Percentiles rank a stretch among this genome's conserved stretches.
These are phyloP conservation scores for Fopius arisanus DNA, from an alignment of 1,140 invertebrate genomes.

Conservation along the genomic window DNA sequence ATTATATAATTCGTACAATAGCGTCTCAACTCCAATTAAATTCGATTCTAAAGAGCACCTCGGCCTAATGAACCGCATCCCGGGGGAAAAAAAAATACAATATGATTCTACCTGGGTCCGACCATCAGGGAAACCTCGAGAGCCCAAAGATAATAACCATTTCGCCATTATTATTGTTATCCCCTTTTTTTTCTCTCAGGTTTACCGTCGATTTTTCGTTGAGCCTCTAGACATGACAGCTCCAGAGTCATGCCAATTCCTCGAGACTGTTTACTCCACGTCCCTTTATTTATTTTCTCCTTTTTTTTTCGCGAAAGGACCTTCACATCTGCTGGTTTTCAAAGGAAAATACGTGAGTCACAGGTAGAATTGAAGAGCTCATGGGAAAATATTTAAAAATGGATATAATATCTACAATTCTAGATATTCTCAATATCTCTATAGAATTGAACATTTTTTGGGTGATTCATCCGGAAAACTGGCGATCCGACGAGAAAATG, in stretches of 20 bases:
- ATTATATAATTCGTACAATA: no score
- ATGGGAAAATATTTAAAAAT: no score
- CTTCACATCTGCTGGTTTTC: neutral
- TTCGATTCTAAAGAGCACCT: no score
- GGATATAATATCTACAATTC: no score
- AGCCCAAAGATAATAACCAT: conserved; percentile 1
- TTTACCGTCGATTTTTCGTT: neutral
- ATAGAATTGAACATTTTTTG: no score
- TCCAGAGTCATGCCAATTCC: neutral
- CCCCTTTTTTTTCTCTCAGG: neutral
- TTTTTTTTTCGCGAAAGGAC: neutral
- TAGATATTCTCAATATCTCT: no score
- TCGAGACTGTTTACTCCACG: conserved; percentile 5
- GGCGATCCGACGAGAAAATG: no score
- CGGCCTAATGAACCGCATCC: no score
- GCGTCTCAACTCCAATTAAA: no score
- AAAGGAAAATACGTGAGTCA: conserved; percentile 20
- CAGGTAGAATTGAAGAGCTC: conserved; percentile 7
- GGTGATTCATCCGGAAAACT: no score
- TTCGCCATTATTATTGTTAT: conserved; percentile 11
- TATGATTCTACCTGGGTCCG: neutral
- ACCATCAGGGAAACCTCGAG: neutral
- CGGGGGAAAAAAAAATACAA: neutral
- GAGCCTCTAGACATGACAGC: conserved; percentile 5
- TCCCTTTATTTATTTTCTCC: neutral